Base-by-base conservation (phyloP, 2,888 invertebrate genomes). In the Amiota mariae region DNA sequence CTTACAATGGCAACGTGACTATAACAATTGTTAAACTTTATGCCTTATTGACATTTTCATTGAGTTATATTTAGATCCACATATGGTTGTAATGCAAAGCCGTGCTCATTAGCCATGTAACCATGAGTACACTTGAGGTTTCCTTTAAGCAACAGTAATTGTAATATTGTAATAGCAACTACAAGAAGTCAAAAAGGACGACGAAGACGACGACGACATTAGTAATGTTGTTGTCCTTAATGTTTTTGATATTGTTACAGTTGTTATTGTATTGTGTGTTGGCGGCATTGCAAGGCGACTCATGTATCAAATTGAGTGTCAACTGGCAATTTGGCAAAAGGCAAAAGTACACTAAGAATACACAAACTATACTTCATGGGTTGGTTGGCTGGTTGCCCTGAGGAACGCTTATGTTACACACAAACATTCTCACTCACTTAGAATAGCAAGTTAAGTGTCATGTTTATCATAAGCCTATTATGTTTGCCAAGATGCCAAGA, bases 381-480 rank as follows among this genome's bases (percentile, higher is more conserved):
- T 10, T 15, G 36, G 66, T 66, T 70, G 36, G 36, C 4, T 15
- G 36, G 66, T 66, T 70, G 54, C 64, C 64, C 59, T 18, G 66
- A 56, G 70, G 56, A 74, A 56, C 56, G 18, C 18, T 18, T 18
- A 51, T 4, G n/a, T 15, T 59, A 59, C 13, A 54, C 13, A 15
- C 54, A 15, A 54, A 54, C 15, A 12, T n/a, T 24, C 24, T 24
- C 24, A 54, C 54, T 15, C 54, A 13, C 11, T 54, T 13, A 13
- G 57, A 59, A n/a, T 24, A 63, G 67, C 54, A 82, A 82, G 80
- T 81, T 79, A 80, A 86, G 89, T 89, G 89, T 89, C 89, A 85
- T 87, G 87, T 89, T 89, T 87, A 85, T 84, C 79, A 78, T 88
- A 88, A 88, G 88, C 89, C 88, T 88, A 88, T 89, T 89, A 88